Base-by-base conservation (phyloP, 1,140 invertebrate species). In the Formica selysi region DNA sequence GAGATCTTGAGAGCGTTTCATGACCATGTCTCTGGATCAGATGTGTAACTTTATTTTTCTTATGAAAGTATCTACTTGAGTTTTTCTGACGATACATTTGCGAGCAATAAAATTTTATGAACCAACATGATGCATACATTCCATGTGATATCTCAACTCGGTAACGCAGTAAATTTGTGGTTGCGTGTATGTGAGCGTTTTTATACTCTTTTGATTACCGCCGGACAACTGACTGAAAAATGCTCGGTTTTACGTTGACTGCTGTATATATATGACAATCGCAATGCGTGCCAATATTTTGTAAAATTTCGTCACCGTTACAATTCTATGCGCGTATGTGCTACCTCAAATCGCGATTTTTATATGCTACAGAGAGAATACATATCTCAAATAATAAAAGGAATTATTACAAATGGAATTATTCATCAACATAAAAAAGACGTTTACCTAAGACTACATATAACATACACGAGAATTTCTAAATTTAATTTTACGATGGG, bases 71-170 rank as follows among this genome's bases (percentile, higher is more conserved):
- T 71, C 36, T 4, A 38, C 26, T 59, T 36, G 26, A 1, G 19
- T 41, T 32, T 10, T 13, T 29, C 7, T 26, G 36, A 71, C 36
- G 16, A 71, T 71, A 59, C 51, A 71, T 44, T 73, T 44, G 16
- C 51, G 51, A 41, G 38, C 38, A 29, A 38, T 73, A 73, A 73
- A 71, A 81, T 57, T 81, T 81, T 73, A 71, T 26, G 67, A 5
- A 32, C 36, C 19, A 59, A 73, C 36, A 38, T 81, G 51, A 81
- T 73, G 36, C 51, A 54, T 68, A 73, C 54, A 19, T 59, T 41
- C 4, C 51, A 59, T 3, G 36, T 44, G 7, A 22, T 61, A 11
- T 73, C 51, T 29, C 78, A 71, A 22, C 54, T 59, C 36, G 19
- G 51, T 19, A 70, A 38, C 19, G 51, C 19, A 32, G 7, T 36